These are phyloP conservation scores for Tuta absoluta DNA, from an alignment of 2,888 invertebrate genomes.

Conservation along the genomic window DNA sequence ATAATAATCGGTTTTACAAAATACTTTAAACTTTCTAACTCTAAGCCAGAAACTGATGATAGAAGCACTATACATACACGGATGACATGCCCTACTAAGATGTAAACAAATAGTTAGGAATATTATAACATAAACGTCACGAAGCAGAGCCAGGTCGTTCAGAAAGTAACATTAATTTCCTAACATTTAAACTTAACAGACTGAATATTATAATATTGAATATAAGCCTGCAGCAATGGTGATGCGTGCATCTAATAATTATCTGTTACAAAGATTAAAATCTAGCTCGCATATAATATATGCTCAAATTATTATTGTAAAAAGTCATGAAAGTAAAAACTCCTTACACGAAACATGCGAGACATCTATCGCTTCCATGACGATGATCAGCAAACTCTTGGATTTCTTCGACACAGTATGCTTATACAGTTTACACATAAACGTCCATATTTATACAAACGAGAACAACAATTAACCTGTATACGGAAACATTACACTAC, in stretches of 20 bases:
- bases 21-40: background rate
- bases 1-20: too few relatives aligned
- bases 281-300: conserved; percentile 16
- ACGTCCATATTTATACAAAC: conserved; percentile 33
- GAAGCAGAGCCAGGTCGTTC: background rate
- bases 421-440: conserved; percentile 35
- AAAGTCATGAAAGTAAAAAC: conserved; percentile 27
- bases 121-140: conserved; percentile 5
- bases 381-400: background rate
- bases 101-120: background rate
- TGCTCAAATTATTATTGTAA: conserved; percentile 20
- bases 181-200: background rate
- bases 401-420: conserved; percentile 8
- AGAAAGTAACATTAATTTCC: background rate
- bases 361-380: conserved; percentile 54
- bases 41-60: too few relatives aligned
- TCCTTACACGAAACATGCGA: conserved; percentile 56
- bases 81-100: background rate
- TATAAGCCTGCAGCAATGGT: background rate
- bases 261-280: background rate
- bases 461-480: conserved; percentile 21
- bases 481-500: conserved; percentile 29
- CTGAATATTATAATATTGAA: background rate
- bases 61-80: background rate
- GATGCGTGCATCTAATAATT: conserved; percentile 22